A percentile compares a stretch with the other conserved stretches of the same genome.
phyloP scores from a whole-genome alignment of 2,888 invertebrate genomes.

The Acleris holmiana region DNA sequence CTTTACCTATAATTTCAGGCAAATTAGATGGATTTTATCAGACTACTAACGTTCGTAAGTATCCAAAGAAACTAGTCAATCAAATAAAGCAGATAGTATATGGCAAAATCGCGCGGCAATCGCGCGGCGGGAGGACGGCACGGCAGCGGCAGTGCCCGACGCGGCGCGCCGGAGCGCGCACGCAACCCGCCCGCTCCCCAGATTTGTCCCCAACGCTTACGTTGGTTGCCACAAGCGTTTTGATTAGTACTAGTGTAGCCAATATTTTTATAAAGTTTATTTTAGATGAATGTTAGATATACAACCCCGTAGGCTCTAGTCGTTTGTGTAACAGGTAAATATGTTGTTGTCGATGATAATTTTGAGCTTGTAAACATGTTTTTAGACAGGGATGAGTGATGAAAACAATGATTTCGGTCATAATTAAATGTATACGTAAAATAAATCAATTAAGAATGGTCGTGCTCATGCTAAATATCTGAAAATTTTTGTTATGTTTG shows the following conservation, averaged over 20 bases:
- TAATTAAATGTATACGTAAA: too few relatives aligned
- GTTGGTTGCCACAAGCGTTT: neutral
- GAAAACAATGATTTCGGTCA: too few relatives aligned
- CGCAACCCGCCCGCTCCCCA: constrained; percentile 16
- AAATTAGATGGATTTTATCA: too few relatives aligned
- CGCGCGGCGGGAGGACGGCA: too few relatives aligned
- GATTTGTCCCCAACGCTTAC: neutral
- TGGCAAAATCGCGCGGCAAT: neutral
- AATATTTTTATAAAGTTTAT: constrained; percentile 51
- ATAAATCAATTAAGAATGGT: too few relatives aligned
- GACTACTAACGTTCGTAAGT: too few relatives aligned
- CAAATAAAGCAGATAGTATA: too few relatives aligned
- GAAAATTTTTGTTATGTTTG: too few relatives aligned
- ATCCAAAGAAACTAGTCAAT: too few relatives aligned
- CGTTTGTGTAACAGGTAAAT: constrained; percentile 26
- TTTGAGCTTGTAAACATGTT: neutral
- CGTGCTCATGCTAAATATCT: too few relatives aligned
- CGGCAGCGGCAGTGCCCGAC: constrained; percentile 18
- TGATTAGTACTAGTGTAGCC: constrained; percentile 11
- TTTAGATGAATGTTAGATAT: constrained; percentile 54
- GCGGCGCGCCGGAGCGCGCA: constrained; percentile 26
- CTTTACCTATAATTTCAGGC: too few relatives aligned
- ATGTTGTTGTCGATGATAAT: neutral
- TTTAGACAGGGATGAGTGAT: neutral
- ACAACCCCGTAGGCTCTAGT: constrained; percentile 45